Conservation (phyloP, 2,797 vertebrate genomes). For the Onychomys torridus region DNA sequence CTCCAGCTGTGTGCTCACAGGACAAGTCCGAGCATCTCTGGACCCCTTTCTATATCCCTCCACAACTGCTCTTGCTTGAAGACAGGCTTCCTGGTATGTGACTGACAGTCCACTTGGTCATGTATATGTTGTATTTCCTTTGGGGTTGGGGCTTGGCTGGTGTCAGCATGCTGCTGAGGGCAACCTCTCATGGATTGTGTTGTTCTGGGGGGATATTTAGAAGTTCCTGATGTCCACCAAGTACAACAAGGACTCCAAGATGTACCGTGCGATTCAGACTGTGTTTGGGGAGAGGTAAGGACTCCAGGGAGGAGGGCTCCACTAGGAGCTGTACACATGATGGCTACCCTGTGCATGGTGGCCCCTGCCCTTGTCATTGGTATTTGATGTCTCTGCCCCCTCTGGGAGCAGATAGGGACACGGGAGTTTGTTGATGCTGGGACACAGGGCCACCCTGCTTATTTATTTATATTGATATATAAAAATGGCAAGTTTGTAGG, state of each 20-base stretch:
- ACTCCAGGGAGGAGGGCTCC: rapidly evolving
- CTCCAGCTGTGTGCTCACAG: background rate
- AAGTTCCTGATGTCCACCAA: constrained; percentile 94
- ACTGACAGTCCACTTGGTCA: background rate
- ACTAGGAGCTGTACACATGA: rapidly evolving
- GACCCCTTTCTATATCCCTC: background rate
- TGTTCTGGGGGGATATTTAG: constrained; percentile 84
- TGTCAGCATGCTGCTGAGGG: too few relatives aligned
- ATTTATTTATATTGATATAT: background rate
- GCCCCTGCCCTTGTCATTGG: rapidly evolving
- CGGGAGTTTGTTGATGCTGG: background rate
- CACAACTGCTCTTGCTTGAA: background rate
- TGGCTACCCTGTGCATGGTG: rapidly evolving
- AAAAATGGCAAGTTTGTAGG: background rate
- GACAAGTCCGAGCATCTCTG: background rate
- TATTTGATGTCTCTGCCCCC: background rate
- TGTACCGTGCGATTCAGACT: constrained; percentile 87
- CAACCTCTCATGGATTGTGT: background rate
- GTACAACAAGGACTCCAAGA: constrained; percentile 90
- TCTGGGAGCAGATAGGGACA: background rate
- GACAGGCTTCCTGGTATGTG: background rate
- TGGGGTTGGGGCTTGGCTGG: background rate
- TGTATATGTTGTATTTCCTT: rapidly evolving
- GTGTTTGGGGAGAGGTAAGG: constrained; percentile 93
- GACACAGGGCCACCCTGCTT: rapidly evolving